Conservation (phyloP, 1,140 invertebrate genomes). For the Zaprionus inermis region DNA sequence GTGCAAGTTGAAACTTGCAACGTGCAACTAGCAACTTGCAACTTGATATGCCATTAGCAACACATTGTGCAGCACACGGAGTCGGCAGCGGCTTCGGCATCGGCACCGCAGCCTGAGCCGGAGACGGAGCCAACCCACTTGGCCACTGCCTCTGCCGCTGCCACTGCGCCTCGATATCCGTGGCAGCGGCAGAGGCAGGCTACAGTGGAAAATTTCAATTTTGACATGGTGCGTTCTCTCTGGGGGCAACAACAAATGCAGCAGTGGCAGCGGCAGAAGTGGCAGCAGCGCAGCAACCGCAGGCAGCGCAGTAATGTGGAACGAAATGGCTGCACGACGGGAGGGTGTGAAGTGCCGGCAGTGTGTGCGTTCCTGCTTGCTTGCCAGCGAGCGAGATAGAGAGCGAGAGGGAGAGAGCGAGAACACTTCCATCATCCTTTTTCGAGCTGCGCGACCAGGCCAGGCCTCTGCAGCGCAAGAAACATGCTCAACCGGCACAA, state of each 20-base stretch:
- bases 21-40: constrained; percentile 27
- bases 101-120: not conserved
- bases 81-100: constrained; percentile 2
- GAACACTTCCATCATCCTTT: constrained; percentile 74
- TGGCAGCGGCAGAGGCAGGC: constrained; percentile 37
- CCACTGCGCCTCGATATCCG: constrained; percentile 59
- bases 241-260: constrained; percentile 45
- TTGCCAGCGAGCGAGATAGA: constrained; percentile 5
- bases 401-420: constrained; percentile 21
- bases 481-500: constrained; percentile 67
- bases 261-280: constrained; percentile 25
- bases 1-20: constrained; percentile 18
- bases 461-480: constrained; percentile 36
- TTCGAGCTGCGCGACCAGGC: constrained; percentile 41
- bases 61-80: constrained; percentile 26
- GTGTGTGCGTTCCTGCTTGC: constrained; percentile 32
- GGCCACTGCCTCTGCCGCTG: constrained; percentile 43
- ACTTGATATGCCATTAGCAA: constrained; percentile 55
- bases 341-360: constrained; percentile 49
- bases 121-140: constrained; percentile 31
- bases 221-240: constrained; percentile 63
- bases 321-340: constrained; percentile 45
- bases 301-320: constrained; percentile 56
- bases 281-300: constrained; percentile 26
- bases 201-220: constrained; percentile 78